Evolutionary conservation across 2,113 vertebrate species (phyloP).

Genomic region (Aphyosemion australe): DNA sequence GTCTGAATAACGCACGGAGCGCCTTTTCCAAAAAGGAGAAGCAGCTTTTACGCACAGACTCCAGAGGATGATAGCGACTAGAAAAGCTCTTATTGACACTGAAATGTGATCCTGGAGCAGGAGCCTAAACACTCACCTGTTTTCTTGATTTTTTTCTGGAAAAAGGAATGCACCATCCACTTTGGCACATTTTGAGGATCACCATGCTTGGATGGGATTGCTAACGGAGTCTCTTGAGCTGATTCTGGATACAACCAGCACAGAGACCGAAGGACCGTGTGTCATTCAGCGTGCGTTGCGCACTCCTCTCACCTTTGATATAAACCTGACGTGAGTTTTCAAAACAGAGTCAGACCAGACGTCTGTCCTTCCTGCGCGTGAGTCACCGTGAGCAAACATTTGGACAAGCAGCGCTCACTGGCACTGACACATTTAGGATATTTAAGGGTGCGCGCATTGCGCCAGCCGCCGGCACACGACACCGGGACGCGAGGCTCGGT

Average conservation of each 20-base stretch:
- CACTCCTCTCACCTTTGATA: constrained; percentile 36
- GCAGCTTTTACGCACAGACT: constrained; percentile 67
- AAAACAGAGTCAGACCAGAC: constrained; percentile 40
- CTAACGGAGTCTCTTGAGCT: neutral
- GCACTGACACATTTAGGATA: constrained; percentile 54
- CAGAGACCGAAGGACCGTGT: neutral
- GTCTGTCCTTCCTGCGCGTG: constrained; percentile 59
- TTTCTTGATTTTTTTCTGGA: neutral
- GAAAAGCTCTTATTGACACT: neutral
- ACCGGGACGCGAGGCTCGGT: constrained; percentile 50
- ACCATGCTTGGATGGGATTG: constrained; percentile 9
- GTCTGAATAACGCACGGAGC: constrained; percentile 55
- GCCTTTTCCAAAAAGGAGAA: neutral
- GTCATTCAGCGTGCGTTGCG: constrained; percentile 17
- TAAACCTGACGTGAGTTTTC: constrained; percentile 23
- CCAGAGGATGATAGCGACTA: constrained; percentile 28
- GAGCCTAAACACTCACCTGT: neutral
- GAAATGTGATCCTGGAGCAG: neutral
- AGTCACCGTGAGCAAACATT: constrained; percentile 64
- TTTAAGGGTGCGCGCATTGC: constrained; percentile 33
- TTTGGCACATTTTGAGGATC: constrained; percentile 6
- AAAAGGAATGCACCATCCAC: constrained; percentile 13
- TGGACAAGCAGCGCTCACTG: constrained; percentile 25
- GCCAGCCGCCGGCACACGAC: constrained; percentile 25
- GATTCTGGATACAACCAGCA: neutral